phyloP scores from a whole-genome alignment of 2,797 vertebrate species.

The Meriones psammophilus region DNA sequence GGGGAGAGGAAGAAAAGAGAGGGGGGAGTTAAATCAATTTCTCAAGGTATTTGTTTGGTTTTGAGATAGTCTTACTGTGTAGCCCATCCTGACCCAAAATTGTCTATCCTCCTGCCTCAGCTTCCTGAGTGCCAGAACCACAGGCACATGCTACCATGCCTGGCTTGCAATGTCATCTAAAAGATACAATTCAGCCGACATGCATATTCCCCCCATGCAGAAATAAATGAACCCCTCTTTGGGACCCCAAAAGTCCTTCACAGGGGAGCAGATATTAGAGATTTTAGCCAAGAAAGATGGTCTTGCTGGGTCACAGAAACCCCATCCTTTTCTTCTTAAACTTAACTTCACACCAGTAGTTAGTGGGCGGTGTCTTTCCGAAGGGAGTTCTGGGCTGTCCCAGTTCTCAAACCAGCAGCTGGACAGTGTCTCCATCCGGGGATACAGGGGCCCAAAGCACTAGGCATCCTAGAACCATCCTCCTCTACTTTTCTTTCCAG shows the following conservation, averaged over 20 bases:
- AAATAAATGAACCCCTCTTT: neutral
- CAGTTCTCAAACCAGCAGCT: neutral
- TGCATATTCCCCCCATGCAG: neutral
- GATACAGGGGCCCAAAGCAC: neutral
- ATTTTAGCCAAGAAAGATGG: neutral
- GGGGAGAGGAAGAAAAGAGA: neutral
- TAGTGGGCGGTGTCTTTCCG: neutral
- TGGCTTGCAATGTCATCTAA: neutral
- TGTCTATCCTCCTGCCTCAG: neutral
- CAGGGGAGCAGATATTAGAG: neutral
- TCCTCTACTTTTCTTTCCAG: neutral
- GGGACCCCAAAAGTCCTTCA: neutral
- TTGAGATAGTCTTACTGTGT: neutral
- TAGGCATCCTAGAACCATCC: neutral
- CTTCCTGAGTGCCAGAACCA: neutral
- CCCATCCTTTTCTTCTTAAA: neutral
- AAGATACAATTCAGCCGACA: neutral
- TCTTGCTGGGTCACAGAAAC: neutral
- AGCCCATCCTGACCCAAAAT: neutral
- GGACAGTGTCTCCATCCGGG: neutral
- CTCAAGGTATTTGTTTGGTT: neutral
- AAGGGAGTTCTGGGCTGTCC: neutral
- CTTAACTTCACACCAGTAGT: neutral
- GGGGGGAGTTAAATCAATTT: neutral
- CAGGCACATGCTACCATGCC: neutral